phyloP scores from a whole-genome alignment of 2,113 vertebrate species.

The Neopipo cinnamomea region DNA sequence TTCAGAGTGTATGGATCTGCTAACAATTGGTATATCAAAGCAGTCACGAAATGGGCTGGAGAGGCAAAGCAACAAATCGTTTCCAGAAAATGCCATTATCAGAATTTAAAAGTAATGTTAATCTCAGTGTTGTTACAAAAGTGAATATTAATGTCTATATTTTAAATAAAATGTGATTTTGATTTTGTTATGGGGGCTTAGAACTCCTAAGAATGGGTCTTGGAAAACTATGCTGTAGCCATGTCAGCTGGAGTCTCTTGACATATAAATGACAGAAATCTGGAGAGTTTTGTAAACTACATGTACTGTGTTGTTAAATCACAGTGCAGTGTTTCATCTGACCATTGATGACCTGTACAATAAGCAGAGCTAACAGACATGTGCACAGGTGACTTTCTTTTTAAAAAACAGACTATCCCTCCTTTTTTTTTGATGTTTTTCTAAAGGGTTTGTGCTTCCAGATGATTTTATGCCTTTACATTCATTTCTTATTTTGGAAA shows the following conservation, averaged over 20 bases:
- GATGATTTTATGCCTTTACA: neutral
- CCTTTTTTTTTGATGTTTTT: neutral
- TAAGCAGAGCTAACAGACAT: neutral
- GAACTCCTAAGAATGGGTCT: neutral
- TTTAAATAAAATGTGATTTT: constrained; percentile 40
- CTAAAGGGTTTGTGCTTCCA: neutral
- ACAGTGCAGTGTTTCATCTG: neutral
- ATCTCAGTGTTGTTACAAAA: constrained; percentile 1
- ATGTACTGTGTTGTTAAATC: neutral
- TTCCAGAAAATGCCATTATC: constrained; percentile 45
- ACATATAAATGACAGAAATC: neutral
- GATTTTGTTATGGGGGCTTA: neutral
- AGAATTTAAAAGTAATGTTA: neutral
- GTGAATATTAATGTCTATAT: constrained; percentile 17
- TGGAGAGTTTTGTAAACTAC: neutral
- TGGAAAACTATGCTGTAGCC: neutral
- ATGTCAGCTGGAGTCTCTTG: neutral
- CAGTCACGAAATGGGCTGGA: neutral
- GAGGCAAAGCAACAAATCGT: constrained; percentile 18
- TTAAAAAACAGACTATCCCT: neutral
- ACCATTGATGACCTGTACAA: neutral
- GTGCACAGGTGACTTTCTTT: neutral
- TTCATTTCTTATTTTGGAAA: constrained; percentile 31
- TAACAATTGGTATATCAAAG: constrained; percentile 51
- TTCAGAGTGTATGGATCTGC: constrained; percentile 18